phyloP scores from a whole-genome alignment of 1,140 invertebrate genomes.

The Drosophila aff. region DNA sequence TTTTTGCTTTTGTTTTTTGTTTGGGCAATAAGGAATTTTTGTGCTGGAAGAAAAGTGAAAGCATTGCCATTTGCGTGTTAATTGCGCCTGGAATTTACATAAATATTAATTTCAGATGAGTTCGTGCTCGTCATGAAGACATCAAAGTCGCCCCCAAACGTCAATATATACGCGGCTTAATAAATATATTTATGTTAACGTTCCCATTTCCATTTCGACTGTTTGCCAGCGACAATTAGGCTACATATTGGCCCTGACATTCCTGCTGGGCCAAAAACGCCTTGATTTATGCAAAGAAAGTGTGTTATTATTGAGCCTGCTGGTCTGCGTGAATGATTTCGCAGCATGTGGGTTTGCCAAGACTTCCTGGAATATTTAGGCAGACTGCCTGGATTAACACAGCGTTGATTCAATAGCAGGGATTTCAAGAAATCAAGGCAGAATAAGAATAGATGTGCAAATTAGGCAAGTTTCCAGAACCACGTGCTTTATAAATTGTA shows the following conservation, averaged over 20 bases:
- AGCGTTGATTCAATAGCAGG: neutral
- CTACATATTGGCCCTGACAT: conserved; percentile 31
- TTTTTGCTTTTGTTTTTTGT: conserved; percentile 33
- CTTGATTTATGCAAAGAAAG: conserved; percentile 65
- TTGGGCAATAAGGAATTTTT: conserved; percentile 35
- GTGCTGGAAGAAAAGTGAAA: conserved; percentile 59
- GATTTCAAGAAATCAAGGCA: neutral
- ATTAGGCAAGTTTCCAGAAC: neutral
- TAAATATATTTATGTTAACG: conserved; percentile 78
- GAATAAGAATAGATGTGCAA: neutral
- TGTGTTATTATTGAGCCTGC: conserved; percentile 50
- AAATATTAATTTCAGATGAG: conserved; percentile 58
- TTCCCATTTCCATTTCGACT: conserved; percentile 54
- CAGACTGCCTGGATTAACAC: conserved; percentile 3
- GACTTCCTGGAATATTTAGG: conserved; percentile 4
- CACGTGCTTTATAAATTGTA: neutral
- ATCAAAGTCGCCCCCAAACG: conserved; percentile 55
- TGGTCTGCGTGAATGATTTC: conserved; percentile 61
- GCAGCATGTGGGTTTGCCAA: conserved; percentile 46
- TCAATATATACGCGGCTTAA: conserved; percentile 42
- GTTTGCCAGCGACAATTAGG: conserved; percentile 60
- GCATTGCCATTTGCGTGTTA: conserved; percentile 64
- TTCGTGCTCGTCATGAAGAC: conserved; percentile 38
- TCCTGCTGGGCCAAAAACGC: conserved; percentile 27
- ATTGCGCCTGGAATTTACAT: conserved; percentile 63